Evolutionary conservation across 1,140 invertebrate genomes (phyloP).

Genomic region (Megalonaias nervosa): DNA sequence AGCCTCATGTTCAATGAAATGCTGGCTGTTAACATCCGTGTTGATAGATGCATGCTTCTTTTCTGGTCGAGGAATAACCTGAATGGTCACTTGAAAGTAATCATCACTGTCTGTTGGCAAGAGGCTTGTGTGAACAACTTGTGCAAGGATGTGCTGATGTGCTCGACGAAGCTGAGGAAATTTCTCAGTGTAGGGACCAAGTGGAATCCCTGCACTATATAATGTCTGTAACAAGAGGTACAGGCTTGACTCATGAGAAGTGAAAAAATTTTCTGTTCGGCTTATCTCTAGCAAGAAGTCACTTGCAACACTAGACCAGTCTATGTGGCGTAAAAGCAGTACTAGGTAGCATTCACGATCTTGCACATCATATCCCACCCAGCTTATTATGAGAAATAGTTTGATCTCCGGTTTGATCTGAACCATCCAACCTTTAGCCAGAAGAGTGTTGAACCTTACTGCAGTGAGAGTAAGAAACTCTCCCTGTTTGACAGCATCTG

Average conservation of each 20-base stretch:
- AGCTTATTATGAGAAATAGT: slow-evolving; percentile 62
- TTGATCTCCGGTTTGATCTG: slow-evolving; percentile 61
- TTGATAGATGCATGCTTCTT: slow-evolving; percentile 35
- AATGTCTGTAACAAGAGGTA: slow-evolving; percentile 76
- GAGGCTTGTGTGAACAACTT: slow-evolving; percentile 51
- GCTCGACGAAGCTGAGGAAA: slow-evolving; percentile 74
- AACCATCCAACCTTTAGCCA: slow-evolving; percentile 55
- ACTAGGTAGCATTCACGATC: slow-evolving; percentile 58
- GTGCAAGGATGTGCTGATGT: slow-evolving; percentile 61
- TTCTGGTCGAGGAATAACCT: slow-evolving; percentile 47
- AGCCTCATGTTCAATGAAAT: slow-evolving; percentile 29
- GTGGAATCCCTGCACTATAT: slow-evolving; percentile 74
- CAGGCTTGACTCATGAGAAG: slow-evolving; percentile 66
- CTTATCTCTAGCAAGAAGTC: slow-evolving; percentile 63
- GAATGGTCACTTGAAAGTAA: slow-evolving; percentile 48
- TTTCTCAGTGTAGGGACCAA: slow-evolving; percentile 73
- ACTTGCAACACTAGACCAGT: slow-evolving; percentile 60
- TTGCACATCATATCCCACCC: slow-evolving; percentile 59
- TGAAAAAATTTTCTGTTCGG: slow-evolving; percentile 65
- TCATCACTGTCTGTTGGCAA: slow-evolving; percentile 43
- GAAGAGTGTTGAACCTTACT: slow-evolving; percentile 65
- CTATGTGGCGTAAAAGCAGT: slow-evolving; percentile 53
- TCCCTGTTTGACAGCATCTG: slow-evolving; percentile 72
- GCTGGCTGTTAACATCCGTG: slow-evolving; percentile 35
- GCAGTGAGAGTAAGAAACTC: slow-evolving; percentile 70